Conservation (phyloP, 2,888 invertebrate species). For the Drosophila paramelanica region DNA sequence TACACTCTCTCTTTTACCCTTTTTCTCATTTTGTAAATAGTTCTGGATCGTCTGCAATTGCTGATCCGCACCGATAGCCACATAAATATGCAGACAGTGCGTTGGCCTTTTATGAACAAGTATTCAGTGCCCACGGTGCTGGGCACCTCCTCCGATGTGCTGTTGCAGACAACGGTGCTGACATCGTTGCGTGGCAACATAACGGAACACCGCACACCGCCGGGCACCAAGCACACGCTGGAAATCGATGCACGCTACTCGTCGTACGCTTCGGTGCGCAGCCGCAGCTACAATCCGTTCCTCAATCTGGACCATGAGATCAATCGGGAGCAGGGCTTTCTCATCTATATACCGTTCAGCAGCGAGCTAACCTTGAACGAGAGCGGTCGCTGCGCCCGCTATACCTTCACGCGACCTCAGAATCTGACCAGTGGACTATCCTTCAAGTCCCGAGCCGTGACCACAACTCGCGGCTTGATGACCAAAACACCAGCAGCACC, state of each 20-base stretch:
- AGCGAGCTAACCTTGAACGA: constrained; percentile 83
- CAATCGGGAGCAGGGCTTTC: constrained; percentile 89
- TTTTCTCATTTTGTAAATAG: constrained; percentile 76
- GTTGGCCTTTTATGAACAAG: constrained; percentile 86
- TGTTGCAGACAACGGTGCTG: constrained; percentile 86
- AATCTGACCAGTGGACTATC: constrained; percentile 84
- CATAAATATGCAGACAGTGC: constrained; percentile 87
- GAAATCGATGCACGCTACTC: constrained; percentile 88
- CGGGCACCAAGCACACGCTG: constrained; percentile 87
- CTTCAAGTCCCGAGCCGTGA: constrained; percentile 84
- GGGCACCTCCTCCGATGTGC: constrained; percentile 86
- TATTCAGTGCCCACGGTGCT: constrained; percentile 87
- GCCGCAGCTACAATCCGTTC: constrained; percentile 87
- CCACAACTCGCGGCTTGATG: constrained; percentile 82
- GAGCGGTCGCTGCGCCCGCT: constrained; percentile 77
- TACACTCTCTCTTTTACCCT: no score
- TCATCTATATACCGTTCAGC: constrained; percentile 88
- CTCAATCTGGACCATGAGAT: constrained; percentile 88
- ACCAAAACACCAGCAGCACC: constrained; percentile 81
- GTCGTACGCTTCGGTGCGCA: constrained; percentile 86
- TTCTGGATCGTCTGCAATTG: constrained; percentile 86
- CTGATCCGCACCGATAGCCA: constrained; percentile 87
- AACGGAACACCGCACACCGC: constrained; percentile 87
- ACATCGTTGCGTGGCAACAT: constrained; percentile 90
- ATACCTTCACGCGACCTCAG: constrained; percentile 83